Evolutionary conservation across 1,140 invertebrate genomes (phyloP), one percentile per base, ranked within the genome.

Genomic region (Cyphomyrmex costatus): DNA sequence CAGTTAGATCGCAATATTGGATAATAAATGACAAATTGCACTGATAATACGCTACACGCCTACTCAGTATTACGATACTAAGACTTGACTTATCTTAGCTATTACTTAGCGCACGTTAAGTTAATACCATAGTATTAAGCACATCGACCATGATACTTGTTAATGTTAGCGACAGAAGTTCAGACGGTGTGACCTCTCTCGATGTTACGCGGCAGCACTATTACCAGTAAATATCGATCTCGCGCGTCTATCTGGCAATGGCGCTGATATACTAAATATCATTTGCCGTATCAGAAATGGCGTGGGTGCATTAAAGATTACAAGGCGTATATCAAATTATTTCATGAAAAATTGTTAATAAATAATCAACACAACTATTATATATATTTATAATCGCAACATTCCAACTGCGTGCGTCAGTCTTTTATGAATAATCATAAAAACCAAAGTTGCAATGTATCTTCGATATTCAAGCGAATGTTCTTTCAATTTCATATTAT

Each of bases 151-250:
- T 83, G 68, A 83, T 83, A 83, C 79, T 83, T 83, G 79, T 83
- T 83, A 83, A 83, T 83, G 79, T 83, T 83, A 83, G 79, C 53
- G 79, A 83, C 79, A 83, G 79, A 83, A 83, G 79, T 83, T 83
- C 79, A 83, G 68, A 73, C 8, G 53, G 53, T 83, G 79, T 83
- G 79, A 83, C 68, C 79, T 73, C 66, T 60, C 68, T 61, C 68
- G 68, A 74, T 83, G 71, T 83, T 83, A 83, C 68, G 53, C 53
- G 53, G 68, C 79, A 60, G 24, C 36, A 60, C 42, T 73, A 83
- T 83, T 83, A 83, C 79, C 53, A 53, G 79, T 74, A 83, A 83
- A 83, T 74, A 83, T 83, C 79, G 79, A 83, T 83, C 68, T 83
- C 68, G 79, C 79, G 79, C 53, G 56, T 74, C 36, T 80, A 80